phyloP scores from a whole-genome alignment of 1,140 invertebrate genomes.

The Littorina saxatilis region DNA sequence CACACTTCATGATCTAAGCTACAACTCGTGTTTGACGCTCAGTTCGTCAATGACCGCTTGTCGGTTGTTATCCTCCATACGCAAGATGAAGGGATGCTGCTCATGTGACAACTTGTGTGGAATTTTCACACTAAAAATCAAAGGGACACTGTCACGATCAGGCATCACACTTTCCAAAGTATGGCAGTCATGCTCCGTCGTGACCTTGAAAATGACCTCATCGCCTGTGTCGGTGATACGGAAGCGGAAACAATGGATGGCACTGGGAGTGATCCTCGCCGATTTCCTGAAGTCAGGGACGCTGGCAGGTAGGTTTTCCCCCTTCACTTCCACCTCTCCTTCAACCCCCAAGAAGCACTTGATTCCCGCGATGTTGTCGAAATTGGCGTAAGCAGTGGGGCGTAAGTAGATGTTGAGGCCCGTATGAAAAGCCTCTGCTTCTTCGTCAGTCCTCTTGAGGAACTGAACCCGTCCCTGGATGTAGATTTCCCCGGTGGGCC shows the following conservation, averaged over 20 bases:
- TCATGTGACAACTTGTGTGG: constrained; percentile 48
- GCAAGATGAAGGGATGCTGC: constrained; percentile 66
- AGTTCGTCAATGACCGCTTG: constrained; percentile 69
- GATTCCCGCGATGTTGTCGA: constrained; percentile 68
- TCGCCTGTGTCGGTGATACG: constrained; percentile 56
- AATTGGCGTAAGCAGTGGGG: constrained; percentile 59
- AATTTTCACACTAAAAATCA: constrained; percentile 52
- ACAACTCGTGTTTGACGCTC: constrained; percentile 56
- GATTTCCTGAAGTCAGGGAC: constrained; percentile 47
- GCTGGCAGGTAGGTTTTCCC: constrained; percentile 54
- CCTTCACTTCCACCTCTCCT: constrained; percentile 62
- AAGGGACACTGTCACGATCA: constrained; percentile 47
- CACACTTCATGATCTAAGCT: neutral
- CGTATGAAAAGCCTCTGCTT: constrained; percentile 52
- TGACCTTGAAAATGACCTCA: constrained; percentile 59
- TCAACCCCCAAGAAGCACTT: constrained; percentile 67
- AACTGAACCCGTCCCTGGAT: constrained; percentile 66
- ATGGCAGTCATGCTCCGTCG: constrained; percentile 63
- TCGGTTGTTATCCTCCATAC: constrained; percentile 66
- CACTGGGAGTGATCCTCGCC: constrained; percentile 61
- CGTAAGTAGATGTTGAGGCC: constrained; percentile 67
- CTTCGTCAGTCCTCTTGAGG: constrained; percentile 59
- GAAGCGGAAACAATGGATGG: constrained; percentile 65
- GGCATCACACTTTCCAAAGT: constrained; percentile 62
- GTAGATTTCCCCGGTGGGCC: constrained; percentile 51